These are phyloP conservation scores for Octomys mimax DNA, from an alignment of 2,797 vertebrate species.

Conservation along the genomic window DNA sequence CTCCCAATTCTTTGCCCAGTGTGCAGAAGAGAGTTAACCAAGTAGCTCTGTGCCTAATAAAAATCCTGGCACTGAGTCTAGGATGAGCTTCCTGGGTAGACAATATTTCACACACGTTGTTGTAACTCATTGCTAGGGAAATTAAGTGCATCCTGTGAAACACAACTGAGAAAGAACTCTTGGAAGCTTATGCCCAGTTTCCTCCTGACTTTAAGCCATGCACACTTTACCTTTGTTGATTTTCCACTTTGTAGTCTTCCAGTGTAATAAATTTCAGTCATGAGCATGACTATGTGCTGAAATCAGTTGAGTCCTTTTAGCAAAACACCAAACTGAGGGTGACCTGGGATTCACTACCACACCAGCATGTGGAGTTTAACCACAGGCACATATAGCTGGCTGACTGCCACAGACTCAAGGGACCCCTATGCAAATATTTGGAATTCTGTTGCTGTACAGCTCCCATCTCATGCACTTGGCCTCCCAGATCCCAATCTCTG, in stretches of 20 bases:
- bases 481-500: background rate
- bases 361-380: background rate
- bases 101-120: background rate
- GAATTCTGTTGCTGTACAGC: background rate
- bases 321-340: background rate
- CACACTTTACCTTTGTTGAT: conserved; percentile 13
- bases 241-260: conserved; percentile 36
- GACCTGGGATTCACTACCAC: background rate
- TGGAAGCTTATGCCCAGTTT: background rate
- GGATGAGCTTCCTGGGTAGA: background rate
- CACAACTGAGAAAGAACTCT: background rate
- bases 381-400: background rate
- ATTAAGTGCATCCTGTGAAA: background rate
- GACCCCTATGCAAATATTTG: background rate
- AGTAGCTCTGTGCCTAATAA: conserved; percentile 26
- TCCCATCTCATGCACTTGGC: background rate
- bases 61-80: conserved; percentile 7
- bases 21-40: conserved; percentile 19
- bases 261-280: background rate
- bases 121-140: conserved; percentile 23
- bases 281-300: background rate
- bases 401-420: background rate
- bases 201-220: conserved; percentile 19
- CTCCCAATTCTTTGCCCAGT: conserved; percentile 35
- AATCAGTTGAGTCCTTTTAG: background rate